Percentiles rank a stretch among this genome's conserved stretches.
Evolutionary conservation across 1,140 invertebrate species (phyloP).

Genomic region (Solenopsis invicta): DNA sequence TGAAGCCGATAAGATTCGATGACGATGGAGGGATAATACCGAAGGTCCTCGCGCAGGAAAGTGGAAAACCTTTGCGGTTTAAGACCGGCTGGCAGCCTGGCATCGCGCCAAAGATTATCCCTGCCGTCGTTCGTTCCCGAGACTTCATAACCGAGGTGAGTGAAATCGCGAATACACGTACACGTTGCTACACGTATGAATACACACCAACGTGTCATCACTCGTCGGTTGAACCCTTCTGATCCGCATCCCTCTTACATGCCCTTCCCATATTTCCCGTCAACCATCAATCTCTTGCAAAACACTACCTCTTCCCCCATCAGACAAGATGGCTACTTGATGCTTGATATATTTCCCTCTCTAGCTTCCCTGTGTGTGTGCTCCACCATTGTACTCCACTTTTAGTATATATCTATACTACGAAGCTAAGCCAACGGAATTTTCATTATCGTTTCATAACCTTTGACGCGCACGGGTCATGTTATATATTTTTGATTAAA

Average conservation of each 20-base stretch:
- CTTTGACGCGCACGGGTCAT: not conserved
- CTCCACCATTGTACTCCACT: not conserved
- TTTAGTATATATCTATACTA: not conserved
- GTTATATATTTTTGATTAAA: conserved; percentile 35
- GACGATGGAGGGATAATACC: not conserved
- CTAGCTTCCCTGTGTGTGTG: not conserved
- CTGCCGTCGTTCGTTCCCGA: conserved; percentile 16
- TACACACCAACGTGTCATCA: not conserved
- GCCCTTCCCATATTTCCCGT: conserved; percentile 11
- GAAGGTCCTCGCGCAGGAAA: not conserved
- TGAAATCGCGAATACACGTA: conserved; percentile 5
- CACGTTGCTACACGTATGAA: not conserved
- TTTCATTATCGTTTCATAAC: conserved; percentile 47
- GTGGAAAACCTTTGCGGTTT: conserved; percentile 39
- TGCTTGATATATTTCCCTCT: conserved; percentile 26
- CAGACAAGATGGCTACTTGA: conserved; percentile 44
- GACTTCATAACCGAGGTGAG: conserved; percentile 44
- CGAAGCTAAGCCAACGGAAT: conserved; percentile 28
- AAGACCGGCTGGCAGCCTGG: not conserved
- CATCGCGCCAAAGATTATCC: conserved; percentile 32
- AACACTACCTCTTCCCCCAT: conserved; percentile 34
- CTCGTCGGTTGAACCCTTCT: conserved; percentile 6
- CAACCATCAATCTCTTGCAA: conserved; percentile 43
- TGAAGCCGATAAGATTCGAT: conserved; percentile 41
- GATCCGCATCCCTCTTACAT: not conserved